Evolutionary conservation across 1,140 invertebrate species (phyloP).

Genomic region (Aphidius ervi): DNA sequence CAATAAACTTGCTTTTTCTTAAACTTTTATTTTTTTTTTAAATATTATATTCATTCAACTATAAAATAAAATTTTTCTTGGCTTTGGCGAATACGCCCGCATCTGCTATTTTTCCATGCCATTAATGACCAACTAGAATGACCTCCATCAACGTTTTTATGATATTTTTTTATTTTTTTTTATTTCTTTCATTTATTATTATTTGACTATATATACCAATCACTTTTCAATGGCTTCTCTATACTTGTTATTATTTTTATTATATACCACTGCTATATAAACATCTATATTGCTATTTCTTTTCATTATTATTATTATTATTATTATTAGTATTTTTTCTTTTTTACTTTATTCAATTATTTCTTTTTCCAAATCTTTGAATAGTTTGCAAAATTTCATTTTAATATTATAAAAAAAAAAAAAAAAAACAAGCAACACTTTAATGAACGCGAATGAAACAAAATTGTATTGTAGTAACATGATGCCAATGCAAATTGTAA

Average conservation of each 20-base stretch:
- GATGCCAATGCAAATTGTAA: no score
- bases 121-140: slow-evolving; percentile 44
- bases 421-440: no score
- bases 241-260: slow-evolving; percentile 12
- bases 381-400: neutral
- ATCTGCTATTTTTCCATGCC: slow-evolving; percentile 45
- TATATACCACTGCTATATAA: neutral
- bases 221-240: slow-evolving; percentile 15
- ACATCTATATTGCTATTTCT: slow-evolving; percentile 5
- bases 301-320: neutral
- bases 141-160: slow-evolving; percentile 45
- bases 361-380: neutral
- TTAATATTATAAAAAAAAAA: neutral
- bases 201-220: neutral
- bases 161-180: slow-evolving; percentile 40
- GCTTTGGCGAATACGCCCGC: slow-evolving; percentile 12
- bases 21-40: no score
- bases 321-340: neutral
- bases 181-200: neutral
- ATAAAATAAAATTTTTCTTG: slow-evolving; percentile 37
- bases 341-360: neutral
- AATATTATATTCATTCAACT: no score
- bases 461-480: no score
- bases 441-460: no score
- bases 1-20: no score